Evolutionary conservation across 2,888 invertebrate genomes (phyloP), one percentile per base, ranked within the genome.

Genomic region (Pycnomerus fuliginosus): DNA sequence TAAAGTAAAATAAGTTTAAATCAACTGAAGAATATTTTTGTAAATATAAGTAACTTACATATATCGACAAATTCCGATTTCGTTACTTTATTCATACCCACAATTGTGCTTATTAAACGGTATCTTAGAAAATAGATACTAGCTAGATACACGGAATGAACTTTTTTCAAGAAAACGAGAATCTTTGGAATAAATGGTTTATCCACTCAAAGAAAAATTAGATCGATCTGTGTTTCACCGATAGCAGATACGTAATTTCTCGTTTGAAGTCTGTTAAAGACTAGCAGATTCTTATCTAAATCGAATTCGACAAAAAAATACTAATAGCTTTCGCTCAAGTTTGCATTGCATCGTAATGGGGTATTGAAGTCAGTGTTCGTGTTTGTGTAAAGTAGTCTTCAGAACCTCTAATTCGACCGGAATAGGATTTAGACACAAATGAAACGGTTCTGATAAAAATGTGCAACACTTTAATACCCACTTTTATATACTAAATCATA

Each of bases 281-380:
- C 44, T 49, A 46, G 35, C 35, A 44, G 49, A 53, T 52, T 23
- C 44, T 33, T 45, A 53, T 53, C 52, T 53, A 49, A 53, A 53
- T 53, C 53, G 53, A 53, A 53, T 47, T 41, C 49, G 33, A 36
- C 49, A 53, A 53, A 53, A 20, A 51, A 53, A 50, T 48, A 46
- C 48, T 53, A 53, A 52, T 53, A 44, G 52, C 50, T 51, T 47
- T 42, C 46, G 47, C 44, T 50, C 50, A 52, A 52, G 51, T 53
- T 52, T 52, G 44, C 51, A 53, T 52, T 48, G 44, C 49, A 47
- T 47, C 50, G 44, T 50, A 47, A 45, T 47, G 40, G 49, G 27
- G 36, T 35, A 34, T 40, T 35, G 36, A 14, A 40, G 30, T n/a
- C n/a, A 29, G 30, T 28, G 16, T 22, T 17, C 12, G 17, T 20